Evolutionary conservation across 2,113 vertebrate species (phyloP), one percentile per base, ranked within the genome.

Genomic region (Gavia stellata): DNA sequence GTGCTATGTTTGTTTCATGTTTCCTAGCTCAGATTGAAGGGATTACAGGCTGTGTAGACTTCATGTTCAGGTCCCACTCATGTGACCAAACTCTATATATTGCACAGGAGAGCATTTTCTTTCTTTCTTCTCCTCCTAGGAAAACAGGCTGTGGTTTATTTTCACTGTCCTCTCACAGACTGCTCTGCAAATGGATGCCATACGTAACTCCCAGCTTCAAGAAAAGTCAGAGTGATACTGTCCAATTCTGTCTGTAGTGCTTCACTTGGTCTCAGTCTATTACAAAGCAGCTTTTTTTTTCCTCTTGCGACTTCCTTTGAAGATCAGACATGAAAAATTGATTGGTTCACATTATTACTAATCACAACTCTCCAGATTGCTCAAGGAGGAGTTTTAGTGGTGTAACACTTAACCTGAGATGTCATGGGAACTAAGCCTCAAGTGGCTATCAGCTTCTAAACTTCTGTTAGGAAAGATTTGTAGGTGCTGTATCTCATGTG

Each of bases 11-110:
- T 96, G 87, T 95, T 96, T 93, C 85, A n/a, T 68, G 66, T 93
- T 94, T 88, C 84, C 78, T 90, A 62, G 93, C 94, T 94, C 87
- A 94, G 84, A 94, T 66, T 93, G 93, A 96, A 94, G n/a, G 86
- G 89, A 87, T 96, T 95, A 95, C 58, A 89, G 77, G 28, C 81
- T 94, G 58, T 66, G 45, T 87, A 79, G 91, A 80, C 92, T 87
- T 89, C 62, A 53, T 80, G 42, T 82, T 96, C 62, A 29, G 74
- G 75, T 94, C 55, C 58, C 13, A 40, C 47, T 95, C 87, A 26
- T 1, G 16, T 67, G 79, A 87, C 78, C 73, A 73, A 62, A 58
- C 38, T 93, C 50, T 66, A 2, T 50, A 2, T 80, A 66, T 91
- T 92, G 82, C 26, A 40, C 18, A 70, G 81, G 38, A 91, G 47